A percentile compares a stretch with the other conserved stretches of the same genome.
Conservation (phyloP, 37 sponge, comb jelly and placozoan species). For the Tethya wilhelma region DNA sequence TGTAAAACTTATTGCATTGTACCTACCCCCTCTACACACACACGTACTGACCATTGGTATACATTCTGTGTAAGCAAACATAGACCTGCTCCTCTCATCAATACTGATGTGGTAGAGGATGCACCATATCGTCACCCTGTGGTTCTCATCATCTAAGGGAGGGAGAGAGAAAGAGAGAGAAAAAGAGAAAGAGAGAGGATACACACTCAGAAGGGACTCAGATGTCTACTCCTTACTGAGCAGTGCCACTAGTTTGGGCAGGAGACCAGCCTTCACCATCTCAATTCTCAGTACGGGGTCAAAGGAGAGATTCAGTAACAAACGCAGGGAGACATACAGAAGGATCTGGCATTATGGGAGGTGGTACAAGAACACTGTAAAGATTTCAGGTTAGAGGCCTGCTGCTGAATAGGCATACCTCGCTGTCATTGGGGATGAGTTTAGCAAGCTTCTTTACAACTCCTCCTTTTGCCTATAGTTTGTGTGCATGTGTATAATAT, state of each 20-base stretch:
- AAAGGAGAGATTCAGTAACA: slow-evolving; percentile 95
- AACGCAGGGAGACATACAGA: slow-evolving; percentile 73
- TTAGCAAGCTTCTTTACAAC: slow-evolving; percentile 67
- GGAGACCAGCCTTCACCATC: slow-evolving; percentile 82
- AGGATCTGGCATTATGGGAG: slow-evolving; percentile 52
- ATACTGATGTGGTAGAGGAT: slow-evolving; percentile 95
- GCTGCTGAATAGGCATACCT: slow-evolving; percentile 37
- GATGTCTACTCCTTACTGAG: slow-evolving; percentile 53
- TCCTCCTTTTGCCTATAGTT: slow-evolving; percentile 39
- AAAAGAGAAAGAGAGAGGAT: neutral
- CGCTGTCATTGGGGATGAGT: slow-evolving; percentile 79
- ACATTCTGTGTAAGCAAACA: slow-evolving; percentile 88
- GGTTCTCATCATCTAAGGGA: slow-evolving; percentile 45
- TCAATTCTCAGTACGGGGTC: slow-evolving; percentile 76
- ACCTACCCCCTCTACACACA: no score
- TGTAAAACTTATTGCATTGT: no score
- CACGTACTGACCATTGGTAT: slow-evolving; percentile 68
- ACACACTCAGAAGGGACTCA: neutral
- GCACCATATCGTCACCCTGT: slow-evolving; percentile 55
- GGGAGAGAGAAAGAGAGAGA: neutral
- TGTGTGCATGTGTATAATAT: no score
- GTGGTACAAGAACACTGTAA: neutral
- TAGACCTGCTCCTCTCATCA: slow-evolving; percentile 68
- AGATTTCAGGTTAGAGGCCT: neutral
- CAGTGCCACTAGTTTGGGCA: slow-evolving; percentile 84